Conservation (phyloP, 2,888 invertebrate genomes). For the Acanthosepion esculentum region DNA sequence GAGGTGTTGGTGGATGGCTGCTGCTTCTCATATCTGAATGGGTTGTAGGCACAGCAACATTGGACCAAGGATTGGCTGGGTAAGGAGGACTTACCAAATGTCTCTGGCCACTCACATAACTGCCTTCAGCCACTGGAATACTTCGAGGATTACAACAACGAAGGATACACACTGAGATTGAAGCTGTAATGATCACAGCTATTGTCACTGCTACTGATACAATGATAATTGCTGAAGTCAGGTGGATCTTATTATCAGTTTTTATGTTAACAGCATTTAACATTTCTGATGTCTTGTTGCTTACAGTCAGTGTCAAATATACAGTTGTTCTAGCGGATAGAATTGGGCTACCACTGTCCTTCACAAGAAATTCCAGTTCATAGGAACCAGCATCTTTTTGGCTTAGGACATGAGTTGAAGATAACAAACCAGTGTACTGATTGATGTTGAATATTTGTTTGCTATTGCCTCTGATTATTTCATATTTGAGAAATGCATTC, state of each 20-base stretch:
- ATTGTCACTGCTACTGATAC: background rate
- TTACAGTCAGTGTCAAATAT: background rate
- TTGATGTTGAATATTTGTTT: background rate
- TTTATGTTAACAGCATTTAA: background rate
- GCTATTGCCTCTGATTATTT: background rate
- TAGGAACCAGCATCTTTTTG: constrained; percentile 33
- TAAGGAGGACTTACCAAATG: constrained; percentile 1
- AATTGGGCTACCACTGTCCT: constrained; percentile 23
- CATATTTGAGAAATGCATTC: constrained; percentile 1
- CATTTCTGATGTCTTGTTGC: constrained; percentile 20
- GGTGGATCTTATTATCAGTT: background rate
- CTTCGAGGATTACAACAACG: background rate
- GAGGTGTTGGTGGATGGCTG: background rate
- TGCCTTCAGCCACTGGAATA: background rate
- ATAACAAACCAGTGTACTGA: constrained; percentile 20
- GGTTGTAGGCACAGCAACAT: background rate
- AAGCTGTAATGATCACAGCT: constrained; percentile 33
- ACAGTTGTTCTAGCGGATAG: background rate
- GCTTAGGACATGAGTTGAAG: constrained; percentile 33
- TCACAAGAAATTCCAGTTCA: background rate
- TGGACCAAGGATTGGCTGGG: background rate
- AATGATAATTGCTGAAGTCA: constrained; percentile 15
- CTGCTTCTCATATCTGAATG: background rate
- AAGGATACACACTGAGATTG: constrained; percentile 33
- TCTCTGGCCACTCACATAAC: background rate